These are phyloP conservation scores for Zeugodacus cucurbitae DNA, from an alignment of 1,140 invertebrate genomes.

Conservation along the genomic window DNA sequence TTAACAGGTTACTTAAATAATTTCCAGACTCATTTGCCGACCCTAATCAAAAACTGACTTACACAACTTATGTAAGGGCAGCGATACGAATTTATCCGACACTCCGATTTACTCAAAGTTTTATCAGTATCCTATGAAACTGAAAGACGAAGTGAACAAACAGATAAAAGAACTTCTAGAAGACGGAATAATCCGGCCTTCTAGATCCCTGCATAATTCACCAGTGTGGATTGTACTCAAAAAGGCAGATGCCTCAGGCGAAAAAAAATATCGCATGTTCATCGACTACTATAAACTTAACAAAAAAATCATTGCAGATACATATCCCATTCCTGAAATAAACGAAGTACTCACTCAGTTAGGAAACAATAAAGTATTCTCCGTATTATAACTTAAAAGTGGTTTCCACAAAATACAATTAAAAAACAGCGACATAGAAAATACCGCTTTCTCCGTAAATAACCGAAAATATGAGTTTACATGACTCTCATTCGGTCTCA, in stretches of 20 bases:
- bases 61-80: no score
- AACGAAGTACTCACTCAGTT: no score
- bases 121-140: no score
- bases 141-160: background rate
- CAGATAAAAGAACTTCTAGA: background rate
- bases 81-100: no score
- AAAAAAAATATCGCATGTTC: background rate
- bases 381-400: background rate
- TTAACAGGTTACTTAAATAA: no score
- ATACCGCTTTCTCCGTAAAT: no score
- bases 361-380: background rate
- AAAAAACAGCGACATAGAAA: no score
- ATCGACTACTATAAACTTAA: background rate
- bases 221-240: background rate
- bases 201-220: background rate
- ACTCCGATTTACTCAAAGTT: no score
- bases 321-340: no score
- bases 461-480: background rate
- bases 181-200: background rate
- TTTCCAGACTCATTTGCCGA: no score
- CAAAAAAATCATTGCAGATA: background rate
- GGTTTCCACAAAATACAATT: background rate
- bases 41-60: no score
- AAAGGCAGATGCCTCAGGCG: background rate
- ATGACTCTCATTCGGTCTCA: background rate